Evolutionary conservation across 2,113 vertebrate species (phyloP).

Genomic region (Sinocyclocheilus maitianheensis): DNA sequence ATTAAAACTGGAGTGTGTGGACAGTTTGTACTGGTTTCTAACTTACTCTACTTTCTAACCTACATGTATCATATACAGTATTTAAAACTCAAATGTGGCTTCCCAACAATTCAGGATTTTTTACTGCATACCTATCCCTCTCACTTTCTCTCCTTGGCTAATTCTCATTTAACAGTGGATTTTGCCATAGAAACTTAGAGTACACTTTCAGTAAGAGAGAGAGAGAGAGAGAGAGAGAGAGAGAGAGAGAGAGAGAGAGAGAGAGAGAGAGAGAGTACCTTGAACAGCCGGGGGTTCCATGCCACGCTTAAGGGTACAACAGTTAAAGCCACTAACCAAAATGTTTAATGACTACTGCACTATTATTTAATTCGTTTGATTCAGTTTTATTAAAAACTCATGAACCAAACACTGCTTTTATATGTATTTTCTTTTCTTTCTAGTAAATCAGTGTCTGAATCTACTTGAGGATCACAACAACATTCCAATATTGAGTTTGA

Average conservation of each 20-base stretch:
- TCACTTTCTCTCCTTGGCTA: neutral
- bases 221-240: neutral
- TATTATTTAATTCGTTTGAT: neutral
- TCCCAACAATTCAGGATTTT: neutral
- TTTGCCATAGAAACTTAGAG: no score
- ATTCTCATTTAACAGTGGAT: neutral
- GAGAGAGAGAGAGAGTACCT: neutral
- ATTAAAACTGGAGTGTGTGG: neutral
- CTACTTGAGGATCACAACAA: conserved; percentile 33
- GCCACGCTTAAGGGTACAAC: neutral
- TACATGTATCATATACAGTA: neutral
- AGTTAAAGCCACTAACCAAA: neutral
- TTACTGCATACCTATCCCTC: neutral
- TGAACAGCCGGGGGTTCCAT: neutral
- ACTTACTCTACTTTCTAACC: conserved; percentile 1
- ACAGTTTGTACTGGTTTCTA: neutral
- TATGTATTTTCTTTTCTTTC: neutral
- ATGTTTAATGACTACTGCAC: neutral
- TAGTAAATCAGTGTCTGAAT: neutral
- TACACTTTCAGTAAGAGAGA: neutral
- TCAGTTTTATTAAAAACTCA: neutral
- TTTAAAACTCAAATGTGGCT: neutral
- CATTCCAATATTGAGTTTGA: conserved; percentile 40
- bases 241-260: neutral
- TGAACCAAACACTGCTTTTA: neutral